These are phyloP conservation scores for Maniola hyperantus DNA, from an alignment of 2,888 invertebrate species.

Conservation along the genomic window DNA sequence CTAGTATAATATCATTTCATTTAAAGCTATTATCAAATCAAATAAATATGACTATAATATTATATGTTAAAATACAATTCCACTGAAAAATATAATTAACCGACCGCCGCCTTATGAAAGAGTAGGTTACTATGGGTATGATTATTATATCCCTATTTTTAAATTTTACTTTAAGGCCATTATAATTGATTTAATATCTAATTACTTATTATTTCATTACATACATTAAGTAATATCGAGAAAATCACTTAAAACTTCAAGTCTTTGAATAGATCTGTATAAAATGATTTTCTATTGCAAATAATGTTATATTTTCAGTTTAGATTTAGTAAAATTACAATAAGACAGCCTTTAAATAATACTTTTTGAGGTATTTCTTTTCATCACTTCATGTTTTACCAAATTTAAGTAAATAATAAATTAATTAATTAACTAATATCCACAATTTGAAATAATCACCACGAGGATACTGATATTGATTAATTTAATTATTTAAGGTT, in stretches of 20 bases:
- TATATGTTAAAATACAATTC: neutral
- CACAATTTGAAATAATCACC: too few relatives aligned
- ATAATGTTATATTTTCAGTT: too few relatives aligned
- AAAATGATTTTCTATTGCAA: too few relatives aligned
- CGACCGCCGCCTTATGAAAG: too few relatives aligned
- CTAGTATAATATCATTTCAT: neutral
- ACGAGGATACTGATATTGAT: neutral
- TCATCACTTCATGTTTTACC: neutral
- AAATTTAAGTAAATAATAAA: neutral
- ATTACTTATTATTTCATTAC: too few relatives aligned
- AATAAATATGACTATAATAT: conserved; percentile 6
- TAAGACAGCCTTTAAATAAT: conserved; percentile 11
- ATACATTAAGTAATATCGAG: too few relatives aligned
- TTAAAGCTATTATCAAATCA: neutral
- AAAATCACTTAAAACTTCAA: too few relatives aligned
- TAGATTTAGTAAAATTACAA: neutral
- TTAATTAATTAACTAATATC: neutral
- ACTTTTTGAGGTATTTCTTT: conserved; percentile 15
- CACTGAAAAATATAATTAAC: too few relatives aligned
- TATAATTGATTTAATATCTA: conserved; percentile 7
- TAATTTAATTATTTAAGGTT: neutral
- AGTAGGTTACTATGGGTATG: neutral
- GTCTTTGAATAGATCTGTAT: too few relatives aligned
- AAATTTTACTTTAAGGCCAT: conserved; percentile 1
- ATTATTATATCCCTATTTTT: neutral